phyloP scores from a whole-genome alignment of 1,140 invertebrate species.

The Sitophilus oryzae region DNA sequence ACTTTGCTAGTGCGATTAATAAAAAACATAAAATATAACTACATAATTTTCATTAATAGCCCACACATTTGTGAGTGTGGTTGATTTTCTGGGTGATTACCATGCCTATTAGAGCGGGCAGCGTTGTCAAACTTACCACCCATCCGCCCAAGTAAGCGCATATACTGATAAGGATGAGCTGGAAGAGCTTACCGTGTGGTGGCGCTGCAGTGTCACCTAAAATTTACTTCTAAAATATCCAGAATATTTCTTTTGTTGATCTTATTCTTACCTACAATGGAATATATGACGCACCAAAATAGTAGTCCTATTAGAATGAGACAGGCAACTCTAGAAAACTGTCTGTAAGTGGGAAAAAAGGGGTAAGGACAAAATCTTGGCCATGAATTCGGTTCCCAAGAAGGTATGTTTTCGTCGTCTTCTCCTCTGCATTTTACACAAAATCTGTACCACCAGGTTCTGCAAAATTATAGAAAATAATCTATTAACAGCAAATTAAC shows the following conservation, averaged over 20 bases:
- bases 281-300: conserved; percentile 68
- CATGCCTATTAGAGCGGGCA: conserved; percentile 85
- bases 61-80: no score
- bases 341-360: conserved; percentile 71
- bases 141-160: conserved; percentile 77
- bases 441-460: conserved; percentile 68
- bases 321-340: conserved; percentile 65
- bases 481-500: no score
- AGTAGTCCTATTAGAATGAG: conserved; percentile 60
- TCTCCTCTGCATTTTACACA: conserved; percentile 63
- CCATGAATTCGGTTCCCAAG: conserved; percentile 74
- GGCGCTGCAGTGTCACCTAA: conserved; percentile 65
- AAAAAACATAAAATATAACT: no score
- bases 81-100: no score
- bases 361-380: conserved; percentile 70
- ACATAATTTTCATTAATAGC: no score
- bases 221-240: neutral
- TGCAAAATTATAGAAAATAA: conserved; percentile 40
- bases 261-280: conserved; percentile 34
- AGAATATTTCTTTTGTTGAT: no score
- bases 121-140: conserved; percentile 63
- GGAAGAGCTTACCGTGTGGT: conserved; percentile 73
- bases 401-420: conserved; percentile 58
- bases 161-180: conserved; percentile 66
- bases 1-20: no score